phyloP scores from a whole-genome alignment of 2,113 vertebrate species.

The Rattus rattus region DNA sequence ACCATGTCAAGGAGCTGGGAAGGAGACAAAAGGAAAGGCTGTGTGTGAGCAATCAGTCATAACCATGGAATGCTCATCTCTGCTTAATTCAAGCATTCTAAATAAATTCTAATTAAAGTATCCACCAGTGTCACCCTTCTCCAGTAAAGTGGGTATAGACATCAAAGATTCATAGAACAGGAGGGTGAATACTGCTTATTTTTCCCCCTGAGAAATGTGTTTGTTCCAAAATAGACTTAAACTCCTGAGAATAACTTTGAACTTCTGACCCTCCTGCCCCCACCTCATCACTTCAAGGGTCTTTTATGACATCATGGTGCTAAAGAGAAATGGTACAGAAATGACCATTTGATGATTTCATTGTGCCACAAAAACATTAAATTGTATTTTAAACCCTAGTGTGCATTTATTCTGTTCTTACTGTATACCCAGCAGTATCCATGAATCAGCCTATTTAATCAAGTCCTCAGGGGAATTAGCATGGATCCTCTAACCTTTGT shows the following conservation, averaged over 20 bases:
- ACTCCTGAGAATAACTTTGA: neutral
- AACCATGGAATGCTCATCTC: neutral
- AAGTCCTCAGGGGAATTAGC: neutral
- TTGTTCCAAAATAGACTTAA: neutral
- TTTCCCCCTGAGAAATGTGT: neutral
- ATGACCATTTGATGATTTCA: neutral
- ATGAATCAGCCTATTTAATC: neutral
- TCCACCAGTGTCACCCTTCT: neutral
- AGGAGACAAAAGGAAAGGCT: neutral
- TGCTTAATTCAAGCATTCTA: neutral
- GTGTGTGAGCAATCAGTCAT: neutral
- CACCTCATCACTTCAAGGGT: neutral
- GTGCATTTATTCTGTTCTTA: neutral
- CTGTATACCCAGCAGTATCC: neutral
- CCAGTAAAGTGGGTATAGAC: neutral
- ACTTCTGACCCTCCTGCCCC: neutral
- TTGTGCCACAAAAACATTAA: neutral
- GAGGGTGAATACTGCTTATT: neutral
- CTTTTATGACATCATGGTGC: neutral
- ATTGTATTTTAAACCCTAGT: neutral
- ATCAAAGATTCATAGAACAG: neutral
- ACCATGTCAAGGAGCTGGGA: no score
- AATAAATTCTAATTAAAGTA: neutral
- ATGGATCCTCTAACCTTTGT: neutral
- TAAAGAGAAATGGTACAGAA: neutral